phyloP scores from a whole-genome alignment of 2,888 invertebrate genomes.

The Thecocarcelia acutangulata region DNA sequence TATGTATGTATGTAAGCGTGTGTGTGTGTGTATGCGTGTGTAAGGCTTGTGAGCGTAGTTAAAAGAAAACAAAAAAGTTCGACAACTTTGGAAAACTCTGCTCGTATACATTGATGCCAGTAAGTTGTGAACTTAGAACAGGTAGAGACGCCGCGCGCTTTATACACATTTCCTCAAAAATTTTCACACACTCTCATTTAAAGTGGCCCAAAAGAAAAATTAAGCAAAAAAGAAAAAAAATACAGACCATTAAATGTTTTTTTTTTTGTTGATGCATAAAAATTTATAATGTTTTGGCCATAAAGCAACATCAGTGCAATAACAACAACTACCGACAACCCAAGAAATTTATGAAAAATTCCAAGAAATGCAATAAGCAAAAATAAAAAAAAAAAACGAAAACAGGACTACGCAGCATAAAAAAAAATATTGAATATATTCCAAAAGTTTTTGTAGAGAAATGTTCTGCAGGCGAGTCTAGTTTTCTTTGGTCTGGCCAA shows the following conservation, averaged over 20 bases:
- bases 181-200: constrained; percentile 56
- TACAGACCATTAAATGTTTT: constrained; percentile 50
- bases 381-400: constrained; percentile 23
- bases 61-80: constrained; percentile 76
- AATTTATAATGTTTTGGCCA: constrained; percentile 36
- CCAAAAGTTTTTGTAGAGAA: constrained; percentile 19
- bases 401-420: constrained; percentile 13
- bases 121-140: constrained; percentile 82
- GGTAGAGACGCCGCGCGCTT: constrained; percentile 82
- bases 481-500: constrained; percentile 43
- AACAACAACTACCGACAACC: constrained; percentile 34
- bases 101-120: constrained; percentile 81
- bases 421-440: constrained; percentile 17
- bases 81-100: constrained; percentile 82
- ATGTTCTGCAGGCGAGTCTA: constrained; percentile 33
- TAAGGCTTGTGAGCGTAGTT: constrained; percentile 11
- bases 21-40: not conserved
- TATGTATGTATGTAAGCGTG: not conserved
- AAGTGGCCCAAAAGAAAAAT: constrained; percentile 39
- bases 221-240: constrained; percentile 10
- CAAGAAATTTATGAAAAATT: constrained; percentile 31
- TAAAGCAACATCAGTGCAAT: constrained; percentile 55
- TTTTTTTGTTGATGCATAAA: constrained; percentile 24
- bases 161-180: constrained; percentile 78
- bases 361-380: constrained; percentile 15